phyloP scores from a whole-genome alignment of 2,113 vertebrate species.

The Pseudorhombus dupliciocellatus region DNA sequence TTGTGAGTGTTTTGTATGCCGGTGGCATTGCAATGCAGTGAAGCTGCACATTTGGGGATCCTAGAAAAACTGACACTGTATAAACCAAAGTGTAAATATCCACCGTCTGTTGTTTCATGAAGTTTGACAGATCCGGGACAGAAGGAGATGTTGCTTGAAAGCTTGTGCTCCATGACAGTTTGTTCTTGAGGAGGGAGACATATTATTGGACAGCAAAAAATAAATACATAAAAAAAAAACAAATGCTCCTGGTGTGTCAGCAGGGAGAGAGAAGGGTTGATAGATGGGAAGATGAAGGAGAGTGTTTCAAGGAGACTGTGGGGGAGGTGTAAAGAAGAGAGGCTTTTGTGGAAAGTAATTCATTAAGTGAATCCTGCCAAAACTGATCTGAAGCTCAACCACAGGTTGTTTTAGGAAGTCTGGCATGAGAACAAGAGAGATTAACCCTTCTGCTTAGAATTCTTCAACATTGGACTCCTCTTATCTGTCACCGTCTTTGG shows the following conservation, averaged over 20 bases:
- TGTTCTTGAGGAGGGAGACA: neutral
- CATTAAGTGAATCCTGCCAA: slow-evolving; percentile 39
- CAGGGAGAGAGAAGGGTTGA: slow-evolving; percentile 43
- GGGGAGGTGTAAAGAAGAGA: slow-evolving; percentile 19
- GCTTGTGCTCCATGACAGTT: neutral
- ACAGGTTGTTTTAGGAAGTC: slow-evolving; percentile 51
- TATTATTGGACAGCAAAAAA: slow-evolving; percentile 35
- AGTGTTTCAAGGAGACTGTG: slow-evolving; percentile 61
- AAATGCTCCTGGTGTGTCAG: slow-evolving; percentile 38
- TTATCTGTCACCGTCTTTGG: neutral
- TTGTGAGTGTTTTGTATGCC: slow-evolving; percentile 16
- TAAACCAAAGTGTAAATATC: slow-evolving; percentile 29
- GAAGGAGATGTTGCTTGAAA: neutral
- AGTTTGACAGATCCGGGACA: slow-evolving; percentile 50
- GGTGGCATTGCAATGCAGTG: slow-evolving; percentile 28
- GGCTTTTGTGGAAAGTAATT: slow-evolving; percentile 38
- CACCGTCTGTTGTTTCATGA: slow-evolving; percentile 19
- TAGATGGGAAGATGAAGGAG: slow-evolving; percentile 49
- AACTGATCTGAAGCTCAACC: slow-evolving; percentile 43
- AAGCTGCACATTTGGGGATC: slow-evolving; percentile 14
- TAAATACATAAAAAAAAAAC: slow-evolving; percentile 11
- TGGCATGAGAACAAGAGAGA: slow-evolving; percentile 16
- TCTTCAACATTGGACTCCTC: slow-evolving; percentile 8
- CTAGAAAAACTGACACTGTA: slow-evolving; percentile 10
- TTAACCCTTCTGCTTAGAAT: slow-evolving; percentile 41